Percentiles rank a stretch among this genome's conserved stretches.
These are phyloP conservation scores for Eriosoma lanigerum DNA, from an alignment of 1,140 invertebrate species.

Conservation along the genomic window DNA sequence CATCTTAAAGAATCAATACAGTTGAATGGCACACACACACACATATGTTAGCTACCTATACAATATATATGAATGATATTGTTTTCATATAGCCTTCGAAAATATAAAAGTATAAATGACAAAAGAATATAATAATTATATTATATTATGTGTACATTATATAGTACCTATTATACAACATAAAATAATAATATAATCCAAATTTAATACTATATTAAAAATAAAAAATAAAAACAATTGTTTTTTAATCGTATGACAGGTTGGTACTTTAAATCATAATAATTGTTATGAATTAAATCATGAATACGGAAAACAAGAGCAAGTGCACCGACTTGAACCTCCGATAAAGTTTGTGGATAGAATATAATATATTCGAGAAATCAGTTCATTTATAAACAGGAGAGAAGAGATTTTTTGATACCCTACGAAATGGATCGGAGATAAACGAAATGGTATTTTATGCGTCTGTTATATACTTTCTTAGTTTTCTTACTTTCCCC, in stretches of 20 bases:
- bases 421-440: conserved; percentile 24
- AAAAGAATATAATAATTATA: neutral
- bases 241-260: too few relatives aligned
- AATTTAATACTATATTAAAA: too few relatives aligned
- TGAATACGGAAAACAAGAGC: neutral
- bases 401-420: conserved; percentile 21
- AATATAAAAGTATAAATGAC: conserved; percentile 2
- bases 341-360: neutral
- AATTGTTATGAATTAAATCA: too few relatives aligned
- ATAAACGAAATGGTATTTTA: conserved; percentile 45
- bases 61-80: neutral
- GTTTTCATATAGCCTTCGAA: neutral
- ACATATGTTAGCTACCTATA: too few relatives aligned
- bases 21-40: neutral
- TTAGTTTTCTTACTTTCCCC: neutral
- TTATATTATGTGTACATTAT: too few relatives aligned
- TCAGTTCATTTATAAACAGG: conserved; percentile 47
- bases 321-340: neutral
- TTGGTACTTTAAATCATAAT: too few relatives aligned
- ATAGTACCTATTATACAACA: too few relatives aligned
- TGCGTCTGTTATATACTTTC: conserved; percentile 21
- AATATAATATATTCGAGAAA: conserved; percentile 39
- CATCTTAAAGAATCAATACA: conserved; percentile 4
- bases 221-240: too few relatives aligned
- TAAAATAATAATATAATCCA: too few relatives aligned